Base-by-base conservation (phyloP, 35 echinoderm and acorn worm species). In the Ophioderma brevispina region DNA sequence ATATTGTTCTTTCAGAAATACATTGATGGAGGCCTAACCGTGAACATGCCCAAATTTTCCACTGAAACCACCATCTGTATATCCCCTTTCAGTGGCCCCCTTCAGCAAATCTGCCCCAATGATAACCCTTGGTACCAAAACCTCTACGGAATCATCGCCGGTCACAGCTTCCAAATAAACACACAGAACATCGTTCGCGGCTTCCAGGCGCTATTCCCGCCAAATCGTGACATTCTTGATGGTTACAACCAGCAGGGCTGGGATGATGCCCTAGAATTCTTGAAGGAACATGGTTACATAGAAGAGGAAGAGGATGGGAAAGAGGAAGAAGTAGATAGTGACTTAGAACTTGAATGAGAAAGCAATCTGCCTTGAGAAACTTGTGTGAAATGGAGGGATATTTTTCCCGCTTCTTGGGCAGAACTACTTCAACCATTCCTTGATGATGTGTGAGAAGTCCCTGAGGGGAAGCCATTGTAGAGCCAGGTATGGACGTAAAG, bases 1-100 rank as follows among this genome's bases (percentile, higher is more conserved):
- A n/a, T n/a, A n/a, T n/a, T n/a, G n/a, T n/a, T 23, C n/a, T 84
- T 36, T 13, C 39, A 92, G 90, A 92, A 92, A 92, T 92, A 78
- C 82, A 55, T 92, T 76, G 90, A 92, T 84, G 90, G 90, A 23
- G 90, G 90, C 13, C 39, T 85, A 23, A 78, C 90, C 0, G 28
- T 25, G 21, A 92, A 92, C 36, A 78, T 85, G 77, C 90, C 90
- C 19, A 41, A 23, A n/a, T 85, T 85, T 42, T 82, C 90, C 0
- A 38, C 35, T 11, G 81, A 82, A 32, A 30, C 63, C 25, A 92
- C 90, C 11, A 50, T 92, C 17, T 80, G 76, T 37, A 82, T 92
- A 33, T 92, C 90, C 21, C 90, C 90, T 33, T 92, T 92, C 82
- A 85, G 81, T 38, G 90, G 90, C 5, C 46, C 56, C 21, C 35